Evolutionary conservation across 64 coral and sea anemone genomes (phyloP).

Genomic region (Actinia tenebrosa): DNA sequence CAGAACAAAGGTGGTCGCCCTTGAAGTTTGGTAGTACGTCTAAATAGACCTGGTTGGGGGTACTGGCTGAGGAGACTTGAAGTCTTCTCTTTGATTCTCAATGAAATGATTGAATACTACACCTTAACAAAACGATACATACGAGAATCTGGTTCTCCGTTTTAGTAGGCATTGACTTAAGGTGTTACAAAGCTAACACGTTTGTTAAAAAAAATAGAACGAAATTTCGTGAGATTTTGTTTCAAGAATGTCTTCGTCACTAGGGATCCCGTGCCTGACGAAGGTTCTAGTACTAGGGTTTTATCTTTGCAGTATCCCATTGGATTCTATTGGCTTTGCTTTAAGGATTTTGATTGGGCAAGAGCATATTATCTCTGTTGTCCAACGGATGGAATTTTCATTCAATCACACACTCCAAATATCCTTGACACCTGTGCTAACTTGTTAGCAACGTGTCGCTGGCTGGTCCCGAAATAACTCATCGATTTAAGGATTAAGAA

Average conservation of each 20-base stretch:
- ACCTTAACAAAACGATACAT: neutral
- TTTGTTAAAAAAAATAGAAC: too few species aligned
- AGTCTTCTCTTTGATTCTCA: neutral
- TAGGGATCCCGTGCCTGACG: neutral
- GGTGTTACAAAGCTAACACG: neutral
- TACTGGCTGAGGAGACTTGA: neutral
- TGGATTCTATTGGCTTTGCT: neutral
- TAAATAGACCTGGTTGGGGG: conserved; percentile 59
- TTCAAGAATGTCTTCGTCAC: neutral
- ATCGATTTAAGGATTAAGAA: neutral
- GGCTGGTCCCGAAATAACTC: neutral
- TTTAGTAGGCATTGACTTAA: neutral
- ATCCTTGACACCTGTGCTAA: conserved; percentile 7
- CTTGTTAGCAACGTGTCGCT: conserved; percentile 7
- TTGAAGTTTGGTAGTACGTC: neutral
- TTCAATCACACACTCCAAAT: neutral
- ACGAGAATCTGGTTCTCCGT: neutral
- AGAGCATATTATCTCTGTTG: conserved; percentile 5
- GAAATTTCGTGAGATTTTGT: neutral
- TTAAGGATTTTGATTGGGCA: conserved; percentile 3
- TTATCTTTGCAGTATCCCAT: neutral
- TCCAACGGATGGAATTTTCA: neutral
- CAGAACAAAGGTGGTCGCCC: conserved; percentile 15
- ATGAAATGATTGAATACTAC: neutral
- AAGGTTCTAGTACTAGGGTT: neutral